phyloP scores from a whole-genome alignment of 2,888 invertebrate species.

The Hoplodrina blanda region DNA sequence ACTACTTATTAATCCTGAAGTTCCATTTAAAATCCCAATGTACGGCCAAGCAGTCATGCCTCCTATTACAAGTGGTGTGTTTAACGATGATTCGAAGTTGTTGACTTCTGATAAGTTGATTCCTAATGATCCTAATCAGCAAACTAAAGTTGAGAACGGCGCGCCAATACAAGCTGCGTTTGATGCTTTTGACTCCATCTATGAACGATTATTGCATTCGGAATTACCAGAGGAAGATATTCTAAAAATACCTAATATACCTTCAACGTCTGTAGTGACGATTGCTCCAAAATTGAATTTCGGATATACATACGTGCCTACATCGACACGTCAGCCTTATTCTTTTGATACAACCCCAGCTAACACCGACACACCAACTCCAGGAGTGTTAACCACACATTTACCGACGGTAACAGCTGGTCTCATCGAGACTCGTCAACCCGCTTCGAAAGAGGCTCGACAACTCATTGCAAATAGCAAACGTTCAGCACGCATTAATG shows the following conservation, averaged over 20 bases:
- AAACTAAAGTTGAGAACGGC: neutral
- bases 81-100: neutral
- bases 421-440: constrained; percentile 48
- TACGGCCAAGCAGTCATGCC: neutral
- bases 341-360: neutral
- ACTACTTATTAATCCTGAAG: neutral
- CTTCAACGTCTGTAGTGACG: neutral
- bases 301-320: neutral
- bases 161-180: neutral
- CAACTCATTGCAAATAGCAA: constrained; percentile 71
- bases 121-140: neutral
- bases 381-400: constrained; percentile 20
- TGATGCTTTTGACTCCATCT: constrained; percentile 5
- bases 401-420: constrained; percentile 1
- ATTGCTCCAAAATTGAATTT: neutral
- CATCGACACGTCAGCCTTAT: constrained; percentile 3
- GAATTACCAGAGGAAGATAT: neutral
- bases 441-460: constrained; percentile 66
- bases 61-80: constrained; percentile 7
- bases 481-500: constrained; percentile 59
- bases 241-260: neutral
- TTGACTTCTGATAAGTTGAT: neutral
- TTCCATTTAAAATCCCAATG: neutral
- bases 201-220: constrained; percentile 4
- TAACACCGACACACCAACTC: neutral